These are phyloP conservation scores for Petrocephalus schoutedeni DNA, from an alignment of 2,797 vertebrate species.

Conservation along the genomic window DNA sequence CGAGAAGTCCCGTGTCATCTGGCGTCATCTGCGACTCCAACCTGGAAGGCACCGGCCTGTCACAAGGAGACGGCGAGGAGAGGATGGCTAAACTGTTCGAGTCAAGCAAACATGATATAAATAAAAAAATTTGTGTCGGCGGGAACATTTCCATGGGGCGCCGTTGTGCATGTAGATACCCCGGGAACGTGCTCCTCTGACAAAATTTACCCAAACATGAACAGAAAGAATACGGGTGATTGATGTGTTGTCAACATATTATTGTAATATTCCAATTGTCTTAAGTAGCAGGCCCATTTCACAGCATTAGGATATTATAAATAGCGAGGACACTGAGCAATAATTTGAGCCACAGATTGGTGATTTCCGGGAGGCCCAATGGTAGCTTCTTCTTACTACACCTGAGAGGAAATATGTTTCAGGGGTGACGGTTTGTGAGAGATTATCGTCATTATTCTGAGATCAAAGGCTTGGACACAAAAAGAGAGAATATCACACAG, in stretches of 20 bases:
- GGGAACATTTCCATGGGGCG: neutral
- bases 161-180: neutral
- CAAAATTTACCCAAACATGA: constrained; percentile 15
- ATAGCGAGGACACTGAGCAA: neutral
- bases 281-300: neutral
- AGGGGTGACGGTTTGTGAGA: neutral
- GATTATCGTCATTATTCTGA: neutral
- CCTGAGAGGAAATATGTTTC: neutral
- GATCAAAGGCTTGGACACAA: constrained; percentile 6
- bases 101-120: constrained; percentile 15
- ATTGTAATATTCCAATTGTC: neutral
- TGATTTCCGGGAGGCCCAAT: neutral
- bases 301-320: constrained; percentile 5
- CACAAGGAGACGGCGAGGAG: neutral
- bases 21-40: constrained; percentile 29
- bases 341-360: neutral
- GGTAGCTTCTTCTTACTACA: neutral
- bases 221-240: neutral
- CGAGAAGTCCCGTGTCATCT: constrained; percentile 33
- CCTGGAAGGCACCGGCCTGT: constrained; percentile 22
- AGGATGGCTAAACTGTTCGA: constrained; percentile 5
- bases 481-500: neutral
- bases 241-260: neutral
- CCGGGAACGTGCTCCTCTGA: neutral
- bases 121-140: constrained; percentile 13